These are phyloP conservation scores for Onychomys arenicola DNA, from an alignment of 2,797 vertebrate species.

Conservation along the genomic window DNA sequence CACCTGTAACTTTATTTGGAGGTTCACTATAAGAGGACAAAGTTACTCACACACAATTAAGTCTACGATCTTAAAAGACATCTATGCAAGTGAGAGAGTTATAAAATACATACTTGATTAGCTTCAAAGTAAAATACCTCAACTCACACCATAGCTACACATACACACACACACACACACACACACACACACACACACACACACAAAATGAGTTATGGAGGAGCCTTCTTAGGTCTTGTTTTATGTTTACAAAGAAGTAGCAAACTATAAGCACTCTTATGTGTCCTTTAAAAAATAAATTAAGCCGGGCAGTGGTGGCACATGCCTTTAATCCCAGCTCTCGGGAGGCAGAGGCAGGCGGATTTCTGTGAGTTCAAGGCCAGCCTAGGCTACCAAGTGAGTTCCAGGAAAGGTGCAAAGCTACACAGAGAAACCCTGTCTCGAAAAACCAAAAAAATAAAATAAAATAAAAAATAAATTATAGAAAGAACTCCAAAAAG, in stretches of 20 bases:
- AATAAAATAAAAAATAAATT: background rate
- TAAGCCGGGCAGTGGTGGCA: no score
- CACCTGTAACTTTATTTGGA: background rate
- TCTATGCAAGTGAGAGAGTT: background rate
- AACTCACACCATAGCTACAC: background rate
- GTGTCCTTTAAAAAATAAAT: background rate
- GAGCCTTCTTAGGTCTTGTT: background rate
- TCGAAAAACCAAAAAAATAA: no score
- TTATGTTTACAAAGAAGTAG: background rate
- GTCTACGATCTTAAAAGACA: background rate
- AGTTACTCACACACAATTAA: background rate
- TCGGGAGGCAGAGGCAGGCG: no score
- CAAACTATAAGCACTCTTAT: background rate
- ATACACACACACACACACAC: no score
- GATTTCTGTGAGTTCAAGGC: no score
- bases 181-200: no score
- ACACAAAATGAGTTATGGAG: background rate
- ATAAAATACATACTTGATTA: background rate
- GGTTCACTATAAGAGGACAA: background rate
- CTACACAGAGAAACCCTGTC: no score
- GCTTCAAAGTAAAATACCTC: slow-evolving; percentile 2
- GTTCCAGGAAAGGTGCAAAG: no score
- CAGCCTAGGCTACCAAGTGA: no score
- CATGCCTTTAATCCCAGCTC: no score
- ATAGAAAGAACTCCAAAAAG: slow-evolving; percentile 6